Evolutionary conservation across 2,797 vertebrate species (phyloP), one percentile per base, ranked within the genome.

Genomic region (Aplochiton taeniatus): DNA sequence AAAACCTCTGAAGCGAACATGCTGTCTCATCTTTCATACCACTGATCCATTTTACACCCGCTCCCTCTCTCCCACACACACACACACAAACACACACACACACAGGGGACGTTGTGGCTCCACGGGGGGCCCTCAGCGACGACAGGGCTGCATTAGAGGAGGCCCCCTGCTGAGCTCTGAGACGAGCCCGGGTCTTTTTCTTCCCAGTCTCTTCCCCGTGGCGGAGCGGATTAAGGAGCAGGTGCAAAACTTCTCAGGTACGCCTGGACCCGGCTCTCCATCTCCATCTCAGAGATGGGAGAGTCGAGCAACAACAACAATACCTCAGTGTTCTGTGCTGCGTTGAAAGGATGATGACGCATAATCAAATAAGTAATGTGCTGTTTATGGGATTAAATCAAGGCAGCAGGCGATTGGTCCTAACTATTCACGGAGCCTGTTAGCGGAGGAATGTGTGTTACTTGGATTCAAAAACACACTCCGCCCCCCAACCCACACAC

Each of bases 21-120:
- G 17, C 18, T 44, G 57, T 65, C 61, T 53, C 57, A 57, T 54
- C 56, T 12, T n/a, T 53, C 51, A 65, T 43, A 16, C 51, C 58
- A 57, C 54, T 20, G 67, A 60, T 56, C 31, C 31, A 31, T 31
- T 31, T 31, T 2, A 16, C 55, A 58, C 64, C 50, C 47, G 51
- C 55, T 31, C 63, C 45, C 51, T 55, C 51, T 55, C 52, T 46
- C n/a, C 43, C 42, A 62, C 48, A 11, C 52, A 20, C 44, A 61
- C 58, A 48, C 18, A 55, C 63, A 56, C 43, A 19, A 18, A 46
- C 44, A 47, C 51, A 43, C 46, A 18, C 31, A 62, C 20, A 13
- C 43, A 53, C 58, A 55, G 9, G 1, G 42, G 42, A 58, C 53
- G 44, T 17, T 58, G 20, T 16, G 41, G 46, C 48, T 51, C 60